Evolutionary conservation across 2,113 vertebrate genomes (phyloP).

Genomic region (Pseudopodoces humilis): DNA sequence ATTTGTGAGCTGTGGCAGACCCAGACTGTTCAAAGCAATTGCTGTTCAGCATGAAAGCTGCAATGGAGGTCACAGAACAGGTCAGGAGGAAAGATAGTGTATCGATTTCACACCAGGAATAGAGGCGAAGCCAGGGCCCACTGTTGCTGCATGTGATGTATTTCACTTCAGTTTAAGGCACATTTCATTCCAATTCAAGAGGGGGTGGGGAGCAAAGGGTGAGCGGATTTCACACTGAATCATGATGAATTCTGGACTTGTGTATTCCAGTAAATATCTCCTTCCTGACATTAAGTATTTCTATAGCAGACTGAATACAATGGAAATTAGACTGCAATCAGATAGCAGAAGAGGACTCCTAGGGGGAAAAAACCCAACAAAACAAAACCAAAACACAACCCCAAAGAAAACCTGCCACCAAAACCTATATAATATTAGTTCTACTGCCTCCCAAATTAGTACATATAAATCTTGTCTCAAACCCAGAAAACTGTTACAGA

Average conservation of each 20-base stretch:
- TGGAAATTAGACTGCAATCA: slow-evolving; percentile 65
- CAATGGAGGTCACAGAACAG: slow-evolving; percentile 87
- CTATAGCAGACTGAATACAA: slow-evolving; percentile 72
- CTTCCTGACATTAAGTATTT: slow-evolving; percentile 79
- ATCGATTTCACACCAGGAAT: slow-evolving; percentile 90
- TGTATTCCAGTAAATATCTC: slow-evolving; percentile 81
- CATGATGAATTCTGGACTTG: slow-evolving; percentile 85
- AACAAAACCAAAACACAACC: neutral
- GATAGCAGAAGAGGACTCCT: neutral
- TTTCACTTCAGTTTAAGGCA: slow-evolving; percentile 86
- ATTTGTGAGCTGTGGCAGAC: slow-evolving; percentile 82
- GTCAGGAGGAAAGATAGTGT: slow-evolving; percentile 91
- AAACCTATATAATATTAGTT: neutral
- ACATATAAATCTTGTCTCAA: neutral
- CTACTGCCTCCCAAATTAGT: neutral
- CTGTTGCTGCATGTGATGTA: slow-evolving; percentile 80
- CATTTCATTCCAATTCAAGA: slow-evolving; percentile 85
- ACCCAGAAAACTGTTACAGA: neutral
- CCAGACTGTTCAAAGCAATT: slow-evolving; percentile 89
- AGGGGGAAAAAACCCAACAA: neutral
- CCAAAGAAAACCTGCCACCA: neutral
- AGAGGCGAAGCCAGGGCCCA: slow-evolving; percentile 76
- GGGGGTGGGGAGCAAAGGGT: slow-evolving; percentile 82
- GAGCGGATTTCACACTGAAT: slow-evolving; percentile 83
- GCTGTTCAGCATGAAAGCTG: slow-evolving; percentile 86